These are phyloP conservation scores for Siphamia tubifer DNA, from an alignment of 2,113 vertebrate genomes.

Conservation along the genomic window DNA sequence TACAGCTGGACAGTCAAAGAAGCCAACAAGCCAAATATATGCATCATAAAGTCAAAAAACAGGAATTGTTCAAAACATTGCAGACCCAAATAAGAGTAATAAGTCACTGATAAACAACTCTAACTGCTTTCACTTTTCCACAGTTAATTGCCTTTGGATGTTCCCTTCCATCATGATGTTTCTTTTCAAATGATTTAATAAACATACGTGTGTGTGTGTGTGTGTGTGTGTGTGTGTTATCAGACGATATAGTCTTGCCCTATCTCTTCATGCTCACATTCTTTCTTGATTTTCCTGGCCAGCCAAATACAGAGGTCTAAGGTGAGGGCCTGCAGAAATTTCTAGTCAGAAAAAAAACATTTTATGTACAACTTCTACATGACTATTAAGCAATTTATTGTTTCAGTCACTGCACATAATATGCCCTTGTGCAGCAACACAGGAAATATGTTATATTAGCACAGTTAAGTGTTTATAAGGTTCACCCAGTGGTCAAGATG, in stretches of 20 bases:
- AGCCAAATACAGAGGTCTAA: constrained; percentile 34
- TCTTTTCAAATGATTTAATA: too few species aligned
- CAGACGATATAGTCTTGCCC: constrained; percentile 18
- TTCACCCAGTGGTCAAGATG: neutral
- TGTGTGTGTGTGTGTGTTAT: too few species aligned
- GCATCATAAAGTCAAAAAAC: constrained; percentile 32
- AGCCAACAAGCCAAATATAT: constrained; percentile 19
- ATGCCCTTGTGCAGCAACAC: neutral
- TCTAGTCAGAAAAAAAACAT: constrained; percentile 60
- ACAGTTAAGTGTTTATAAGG: neutral
- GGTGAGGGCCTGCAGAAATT: constrained; percentile 32
- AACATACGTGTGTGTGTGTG: too few species aligned
- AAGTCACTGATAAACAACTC: constrained; percentile 58
- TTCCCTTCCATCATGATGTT: constrained; percentile 32
- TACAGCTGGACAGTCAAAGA: constrained; percentile 21
- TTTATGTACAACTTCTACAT: constrained; percentile 11
- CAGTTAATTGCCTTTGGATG: constrained; percentile 57
- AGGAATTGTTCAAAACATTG: constrained; percentile 16
- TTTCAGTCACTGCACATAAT: neutral
- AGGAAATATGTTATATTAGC: neutral
- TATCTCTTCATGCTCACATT: neutral
- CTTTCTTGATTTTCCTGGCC: neutral
- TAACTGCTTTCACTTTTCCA: constrained; percentile 53
- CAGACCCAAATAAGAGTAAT: constrained; percentile 32
- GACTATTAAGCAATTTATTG: constrained; percentile 27